These are phyloP conservation scores for Magallana angulata DNA, from an alignment of 1,140 invertebrate species.

Conservation along the genomic window DNA sequence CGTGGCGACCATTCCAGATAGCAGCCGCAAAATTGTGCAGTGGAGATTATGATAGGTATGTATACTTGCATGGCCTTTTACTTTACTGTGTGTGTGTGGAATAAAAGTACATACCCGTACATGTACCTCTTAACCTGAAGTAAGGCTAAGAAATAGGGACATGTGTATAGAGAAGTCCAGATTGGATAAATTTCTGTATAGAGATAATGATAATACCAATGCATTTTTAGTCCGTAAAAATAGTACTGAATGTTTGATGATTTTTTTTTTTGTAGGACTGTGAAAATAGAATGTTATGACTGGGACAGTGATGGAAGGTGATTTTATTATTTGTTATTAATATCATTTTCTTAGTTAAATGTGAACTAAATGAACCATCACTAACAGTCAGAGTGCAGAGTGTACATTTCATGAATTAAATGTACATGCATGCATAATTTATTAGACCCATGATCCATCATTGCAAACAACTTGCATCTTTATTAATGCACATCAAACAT, in stretches of 20 bases:
- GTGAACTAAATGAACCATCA: too few relatives aligned
- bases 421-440: not conserved
- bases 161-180: too few relatives aligned
- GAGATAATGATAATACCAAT: not conserved
- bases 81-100: not conserved
- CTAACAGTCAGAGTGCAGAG: too few relatives aligned
- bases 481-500: too few relatives aligned
- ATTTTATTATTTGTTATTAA: slow-evolving; percentile 21
- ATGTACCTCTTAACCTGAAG: too few relatives aligned
- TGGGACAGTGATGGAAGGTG: slow-evolving; percentile 80
- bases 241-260: not conserved
- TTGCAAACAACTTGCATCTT: too few relatives aligned
- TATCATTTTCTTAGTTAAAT: too few relatives aligned
- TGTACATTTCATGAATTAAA: not conserved
- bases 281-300: slow-evolving; percentile 81
- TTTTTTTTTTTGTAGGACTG: slow-evolving; percentile 59
- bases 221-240: too few relatives aligned
- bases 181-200: too few relatives aligned
- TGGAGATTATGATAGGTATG: slow-evolving; percentile 82
- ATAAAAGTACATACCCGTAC: too few relatives aligned
- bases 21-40: slow-evolving; percentile 82
- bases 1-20: slow-evolving; percentile 83
- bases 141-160: too few relatives aligned
- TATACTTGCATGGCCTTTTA: not conserved
- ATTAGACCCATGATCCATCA: too few relatives aligned